These are phyloP conservation scores for Platypus cylindrus DNA, from an alignment of 2,888 invertebrate species.

Conservation along the genomic window DNA sequence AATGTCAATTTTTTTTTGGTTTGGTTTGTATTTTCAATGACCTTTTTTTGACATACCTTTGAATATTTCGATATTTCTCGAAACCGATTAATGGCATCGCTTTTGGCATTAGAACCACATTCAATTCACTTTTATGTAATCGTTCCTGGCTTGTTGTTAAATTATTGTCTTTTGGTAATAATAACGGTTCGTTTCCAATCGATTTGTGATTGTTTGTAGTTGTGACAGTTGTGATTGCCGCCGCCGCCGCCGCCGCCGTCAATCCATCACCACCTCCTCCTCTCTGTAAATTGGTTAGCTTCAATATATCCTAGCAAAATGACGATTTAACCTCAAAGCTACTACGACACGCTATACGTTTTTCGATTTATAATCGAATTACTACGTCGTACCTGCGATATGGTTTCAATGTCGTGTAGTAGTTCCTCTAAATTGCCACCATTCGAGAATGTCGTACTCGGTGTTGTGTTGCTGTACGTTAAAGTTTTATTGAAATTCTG, in stretches of 20 bases:
- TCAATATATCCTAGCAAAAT: conserved; percentile 21
- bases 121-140: conserved; percentile 34
- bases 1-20: no score
- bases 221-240: conserved; percentile 6
- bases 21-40: conserved; percentile 1
- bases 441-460: conserved; percentile 30
- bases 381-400: conserved; percentile 32
- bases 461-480: conserved; percentile 22
- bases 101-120: conserved; percentile 34
- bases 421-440: conserved; percentile 55
- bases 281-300: conserved; percentile 25
- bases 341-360: neutral
- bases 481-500: conserved; percentile 22
- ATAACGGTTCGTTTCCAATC: no score
- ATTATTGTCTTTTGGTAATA: no score
- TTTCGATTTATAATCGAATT: no score
- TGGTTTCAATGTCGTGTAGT: conserved; percentile 52
- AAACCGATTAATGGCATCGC: conserved; percentile 35
- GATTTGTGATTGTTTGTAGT: no score
- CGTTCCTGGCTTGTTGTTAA: conserved; percentile 18
- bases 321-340: neutral
- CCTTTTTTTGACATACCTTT: conserved; percentile 19
- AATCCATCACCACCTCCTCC: no score
- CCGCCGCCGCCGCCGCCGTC: no score
- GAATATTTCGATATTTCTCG: conserved; percentile 33